Evolutionary conservation across 2,113 vertebrate genomes (phyloP).

Genomic region (Cochlearius cochlearius): DNA sequence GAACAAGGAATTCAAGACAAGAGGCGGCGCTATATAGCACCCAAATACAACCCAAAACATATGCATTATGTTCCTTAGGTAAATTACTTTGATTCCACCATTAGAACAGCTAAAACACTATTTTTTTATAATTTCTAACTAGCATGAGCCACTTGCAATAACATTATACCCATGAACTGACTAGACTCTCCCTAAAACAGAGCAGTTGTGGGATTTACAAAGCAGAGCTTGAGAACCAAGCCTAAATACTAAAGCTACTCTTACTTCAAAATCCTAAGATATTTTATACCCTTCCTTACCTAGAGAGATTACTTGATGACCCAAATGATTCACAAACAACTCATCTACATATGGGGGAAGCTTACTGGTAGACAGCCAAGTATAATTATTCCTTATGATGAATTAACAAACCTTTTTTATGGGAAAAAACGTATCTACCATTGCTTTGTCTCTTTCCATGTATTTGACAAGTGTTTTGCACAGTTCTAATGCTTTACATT

Average conservation of each 20-base stretch:
- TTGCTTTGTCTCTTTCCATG: background rate
- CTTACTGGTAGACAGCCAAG: background rate
- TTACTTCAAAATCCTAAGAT: background rate
- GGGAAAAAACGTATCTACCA: background rate
- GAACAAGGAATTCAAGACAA: background rate
- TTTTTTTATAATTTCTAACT: background rate
- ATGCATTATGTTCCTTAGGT: background rate
- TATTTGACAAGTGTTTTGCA: background rate
- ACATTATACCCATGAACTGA: background rate
- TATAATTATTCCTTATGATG: background rate
- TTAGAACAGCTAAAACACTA: background rate
- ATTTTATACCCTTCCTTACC: background rate
- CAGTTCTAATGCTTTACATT: background rate
- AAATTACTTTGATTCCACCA: background rate
- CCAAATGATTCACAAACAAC: constrained; percentile 10
- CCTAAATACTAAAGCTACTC: background rate
- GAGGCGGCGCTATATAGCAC: background rate
- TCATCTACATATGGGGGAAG: background rate
- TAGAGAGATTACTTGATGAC: background rate
- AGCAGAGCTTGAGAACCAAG: background rate
- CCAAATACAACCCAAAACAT: background rate
- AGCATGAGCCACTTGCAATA: background rate
- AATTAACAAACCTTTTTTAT: background rate
- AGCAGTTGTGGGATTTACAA: background rate
- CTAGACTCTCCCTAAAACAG: background rate